A percentile compares a stretch with the other conserved stretches of the same genome.
Conservation (phyloP, 2,113 vertebrate species). For the Oryzias javanicus region DNA sequence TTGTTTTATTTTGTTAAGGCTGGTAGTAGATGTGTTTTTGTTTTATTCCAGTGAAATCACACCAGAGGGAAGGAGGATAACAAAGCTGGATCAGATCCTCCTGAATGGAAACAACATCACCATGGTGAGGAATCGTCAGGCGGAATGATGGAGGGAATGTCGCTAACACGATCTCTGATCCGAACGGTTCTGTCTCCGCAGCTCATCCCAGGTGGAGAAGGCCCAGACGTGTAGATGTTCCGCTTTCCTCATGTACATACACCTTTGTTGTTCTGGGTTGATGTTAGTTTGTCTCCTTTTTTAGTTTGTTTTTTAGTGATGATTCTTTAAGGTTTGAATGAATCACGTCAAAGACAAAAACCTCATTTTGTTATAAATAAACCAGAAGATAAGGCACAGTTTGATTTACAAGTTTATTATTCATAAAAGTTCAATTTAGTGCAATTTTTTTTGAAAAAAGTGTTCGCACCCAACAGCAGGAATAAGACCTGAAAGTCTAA, state of each 20-base stretch:
- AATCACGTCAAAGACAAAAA: neutral
- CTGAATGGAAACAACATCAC: slow-evolving; percentile 98
- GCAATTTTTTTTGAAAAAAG: slow-evolving; percentile 23
- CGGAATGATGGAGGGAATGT: too few relatives aligned
- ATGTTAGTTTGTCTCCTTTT: slow-evolving; percentile 12
- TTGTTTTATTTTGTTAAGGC: neutral
- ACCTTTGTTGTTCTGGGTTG: neutral
- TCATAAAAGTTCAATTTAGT: slow-evolving; percentile 25
- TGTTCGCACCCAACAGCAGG: slow-evolving; percentile 13
- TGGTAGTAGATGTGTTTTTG: neutral
- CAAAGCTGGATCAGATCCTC: slow-evolving; percentile 96
- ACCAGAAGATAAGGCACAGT: slow-evolving; percentile 9
- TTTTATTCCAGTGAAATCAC: slow-evolving; percentile 89
- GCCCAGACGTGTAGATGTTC: slow-evolving; percentile 85
- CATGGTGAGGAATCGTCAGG: slow-evolving; percentile 79
- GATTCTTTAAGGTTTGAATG: slow-evolving; percentile 15
- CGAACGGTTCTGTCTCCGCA: slow-evolving; percentile 50
- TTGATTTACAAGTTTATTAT: slow-evolving; percentile 8
- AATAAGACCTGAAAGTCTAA: neutral
- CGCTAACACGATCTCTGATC: too few relatives aligned
- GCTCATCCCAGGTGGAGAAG: slow-evolving; percentile 98
- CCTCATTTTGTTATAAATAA: slow-evolving; percentile 46
- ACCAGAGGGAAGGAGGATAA: slow-evolving; percentile 94
- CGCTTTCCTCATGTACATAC: neutral
- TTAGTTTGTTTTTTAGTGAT: slow-evolving; percentile 44